phyloP scores from a whole-genome alignment of 2,797 vertebrate species.

The Liasis olivaceus region DNA sequence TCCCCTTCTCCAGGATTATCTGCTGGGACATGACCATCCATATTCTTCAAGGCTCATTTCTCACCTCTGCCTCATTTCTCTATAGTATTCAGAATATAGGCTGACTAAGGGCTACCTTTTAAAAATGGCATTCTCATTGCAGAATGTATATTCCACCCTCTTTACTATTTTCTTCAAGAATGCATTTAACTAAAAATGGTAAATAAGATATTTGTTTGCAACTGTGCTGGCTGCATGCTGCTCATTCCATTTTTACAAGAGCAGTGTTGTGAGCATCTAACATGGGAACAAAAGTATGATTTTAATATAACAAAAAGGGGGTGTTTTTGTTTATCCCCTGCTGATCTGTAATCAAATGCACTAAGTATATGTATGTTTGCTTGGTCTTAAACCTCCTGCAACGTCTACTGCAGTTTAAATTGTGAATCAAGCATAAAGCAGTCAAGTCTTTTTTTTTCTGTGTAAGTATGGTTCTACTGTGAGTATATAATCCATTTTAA shows the following conservation, averaged over 20 bases:
- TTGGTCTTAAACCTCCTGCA: conserved; percentile 36
- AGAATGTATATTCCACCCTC: conserved; percentile 2
- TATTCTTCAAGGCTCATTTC: neutral
- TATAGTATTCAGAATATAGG: neutral
- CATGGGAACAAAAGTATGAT: conserved; percentile 38
- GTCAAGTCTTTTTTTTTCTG: neutral
- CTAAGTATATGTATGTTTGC: conserved; percentile 41
- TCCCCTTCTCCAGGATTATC: no score
- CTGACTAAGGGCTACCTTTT: neutral
- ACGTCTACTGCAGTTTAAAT: conserved; percentile 47
- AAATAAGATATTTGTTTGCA: conserved; percentile 52
- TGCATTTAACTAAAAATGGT: conserved; percentile 56
- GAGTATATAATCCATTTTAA: conserved; percentile 47
- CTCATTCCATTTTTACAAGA: conserved; percentile 54
- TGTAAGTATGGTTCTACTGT: conserved; percentile 29
- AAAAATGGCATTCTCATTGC: conserved; percentile 7
- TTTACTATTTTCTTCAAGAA: conserved; percentile 43
- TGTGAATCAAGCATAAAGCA: conserved; percentile 41
- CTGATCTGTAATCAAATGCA: conserved; percentile 54
- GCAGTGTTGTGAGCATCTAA: conserved; percentile 32
- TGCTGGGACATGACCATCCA: neutral
- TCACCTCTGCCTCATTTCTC: neutral
- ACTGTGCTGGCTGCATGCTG: conserved; percentile 28
- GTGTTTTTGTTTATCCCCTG: conserved; percentile 46
- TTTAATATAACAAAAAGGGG: conserved; percentile 38